Conservation (phyloP, 2,113 vertebrate species). For the Anguilla rostrata region DNA sequence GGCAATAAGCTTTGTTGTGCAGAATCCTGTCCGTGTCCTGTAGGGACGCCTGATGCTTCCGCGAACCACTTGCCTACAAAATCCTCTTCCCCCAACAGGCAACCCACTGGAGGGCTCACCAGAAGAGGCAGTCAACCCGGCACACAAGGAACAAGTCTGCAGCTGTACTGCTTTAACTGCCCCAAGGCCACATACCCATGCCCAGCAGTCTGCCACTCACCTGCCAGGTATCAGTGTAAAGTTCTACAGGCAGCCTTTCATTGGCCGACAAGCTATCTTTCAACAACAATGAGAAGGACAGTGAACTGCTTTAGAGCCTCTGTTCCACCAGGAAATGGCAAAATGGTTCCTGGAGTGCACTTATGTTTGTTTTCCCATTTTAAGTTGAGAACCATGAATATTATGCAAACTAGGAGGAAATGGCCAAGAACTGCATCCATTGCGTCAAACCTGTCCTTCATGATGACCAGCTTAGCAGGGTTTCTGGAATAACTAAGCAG, state of each 20-base stretch:
- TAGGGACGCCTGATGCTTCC: background rate
- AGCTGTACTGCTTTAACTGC: slow-evolving; percentile 1
- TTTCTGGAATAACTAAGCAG: too few relatives aligned
- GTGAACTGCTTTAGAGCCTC: too few relatives aligned
- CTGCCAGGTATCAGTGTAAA: background rate
- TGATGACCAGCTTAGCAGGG: too few relatives aligned
- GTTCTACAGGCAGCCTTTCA: background rate
- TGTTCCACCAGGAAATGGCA: too few relatives aligned
- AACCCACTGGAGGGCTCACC: background rate
- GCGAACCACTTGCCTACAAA: background rate
- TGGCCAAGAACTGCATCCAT: too few relatives aligned
- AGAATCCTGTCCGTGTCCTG: background rate
- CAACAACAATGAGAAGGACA: too few relatives aligned
- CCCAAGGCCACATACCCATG: background rate
- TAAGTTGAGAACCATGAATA: too few relatives aligned
- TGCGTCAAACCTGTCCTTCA: too few relatives aligned
- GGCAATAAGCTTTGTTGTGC: slow-evolving; percentile 6
- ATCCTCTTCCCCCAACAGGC: slow-evolving; percentile 1
- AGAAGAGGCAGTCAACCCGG: background rate
- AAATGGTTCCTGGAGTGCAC: too few relatives aligned
- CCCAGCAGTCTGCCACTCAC: background rate
- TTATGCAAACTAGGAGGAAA: too few relatives aligned
- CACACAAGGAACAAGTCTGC: slow-evolving; percentile 1
- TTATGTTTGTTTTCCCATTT: too few relatives aligned
- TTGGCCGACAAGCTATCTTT: background rate